Base-by-base conservation (phyloP, 2,888 invertebrate species). In the Nomada fucata region DNA sequence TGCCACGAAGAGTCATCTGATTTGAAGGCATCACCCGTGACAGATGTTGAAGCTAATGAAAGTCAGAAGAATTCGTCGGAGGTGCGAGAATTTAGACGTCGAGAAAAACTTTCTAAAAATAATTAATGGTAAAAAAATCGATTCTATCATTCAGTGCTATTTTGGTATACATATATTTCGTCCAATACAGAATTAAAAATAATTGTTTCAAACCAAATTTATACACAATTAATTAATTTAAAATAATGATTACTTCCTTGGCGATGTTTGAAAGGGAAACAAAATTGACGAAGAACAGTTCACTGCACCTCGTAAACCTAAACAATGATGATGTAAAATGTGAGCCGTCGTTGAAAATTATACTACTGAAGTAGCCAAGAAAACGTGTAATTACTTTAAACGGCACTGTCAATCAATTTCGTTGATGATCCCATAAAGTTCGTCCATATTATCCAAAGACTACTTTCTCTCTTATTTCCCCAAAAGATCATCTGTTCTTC, bases 41-140 rank as follows among this genome's bases (percentile, higher is more conserved):
- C 69, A 57, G 59, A 78, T 47, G 65, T 81, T 20, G 64, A 53
- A 67, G 50, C 63, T 77, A 80, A 80, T 64, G 72, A 64, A 26
- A 26, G 36, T 20, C 36, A 53, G 29, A 36, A 67, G n/a, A 67
- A 65, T 57, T 63, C 13, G 9, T 67, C 23, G 18, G 4, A 11
- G 36, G 1, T 29, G 36, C 23, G 47, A 74, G 26, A 55, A 26
- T 13, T 2, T 15, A 11, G 50, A 20, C 42, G 47, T 73, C 57
- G 55, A 36, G 42, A 61, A 44, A 18, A 36, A n/a, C 60, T 69
- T 44, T 26, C 59, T 7, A n/a, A 47, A 69, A 69, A 20, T 75
- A 9, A 44, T 29, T 13, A 7, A 9, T 10, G 11, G n/a, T 44
- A 70, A 69, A 60, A 60, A 60, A 69, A 42, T n/a, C 13, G 53